Evolutionary conservation across 2,113 vertebrate species (phyloP).

Genomic region (Macquaria ambigua): DNA sequence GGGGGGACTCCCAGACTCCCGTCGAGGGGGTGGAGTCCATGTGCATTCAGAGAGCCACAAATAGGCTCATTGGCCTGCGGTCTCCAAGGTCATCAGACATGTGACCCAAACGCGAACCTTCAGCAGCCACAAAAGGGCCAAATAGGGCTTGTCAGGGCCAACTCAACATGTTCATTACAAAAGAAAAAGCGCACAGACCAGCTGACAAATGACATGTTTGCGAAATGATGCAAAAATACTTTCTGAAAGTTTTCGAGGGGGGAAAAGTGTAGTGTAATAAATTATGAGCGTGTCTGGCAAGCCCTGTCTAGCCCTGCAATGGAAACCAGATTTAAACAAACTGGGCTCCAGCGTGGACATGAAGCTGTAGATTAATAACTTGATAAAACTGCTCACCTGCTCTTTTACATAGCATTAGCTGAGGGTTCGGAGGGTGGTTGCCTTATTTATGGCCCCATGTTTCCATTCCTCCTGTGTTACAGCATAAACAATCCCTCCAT

Average conservation of each 20-base stretch:
- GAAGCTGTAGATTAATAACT: conserved; percentile 32
- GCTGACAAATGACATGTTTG: conserved; percentile 66
- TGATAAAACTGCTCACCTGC: conserved; percentile 62
- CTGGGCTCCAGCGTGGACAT: conserved; percentile 5
- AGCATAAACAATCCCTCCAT: conserved; percentile 68
- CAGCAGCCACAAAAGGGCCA: conserved; percentile 42
- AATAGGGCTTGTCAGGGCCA: conserved; percentile 29
- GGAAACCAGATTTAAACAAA: conserved; percentile 56
- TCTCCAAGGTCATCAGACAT: conserved; percentile 62
- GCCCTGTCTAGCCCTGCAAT: conserved; percentile 54
- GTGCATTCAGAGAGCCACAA: conserved; percentile 37
- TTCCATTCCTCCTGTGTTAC: conserved; percentile 46
- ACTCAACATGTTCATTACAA: conserved; percentile 60
- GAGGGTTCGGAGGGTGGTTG: conserved; percentile 10
- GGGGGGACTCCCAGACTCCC: conserved; percentile 16
- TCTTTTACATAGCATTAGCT: conserved; percentile 35
- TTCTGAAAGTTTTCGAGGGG: conserved; percentile 18
- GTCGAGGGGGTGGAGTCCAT: conserved; percentile 27
- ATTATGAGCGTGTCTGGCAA: conserved; percentile 44
- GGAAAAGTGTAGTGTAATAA: conserved; percentile 49
- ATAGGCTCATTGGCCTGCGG: conserved; percentile 59
- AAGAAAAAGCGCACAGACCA: conserved; percentile 34
- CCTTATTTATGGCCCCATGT: not conserved
- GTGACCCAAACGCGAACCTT: conserved; percentile 56
- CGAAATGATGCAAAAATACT: conserved; percentile 65